Evolutionary conservation across 2,888 invertebrate species (phyloP).

Genomic region (Andrena haemorrhoa): DNA sequence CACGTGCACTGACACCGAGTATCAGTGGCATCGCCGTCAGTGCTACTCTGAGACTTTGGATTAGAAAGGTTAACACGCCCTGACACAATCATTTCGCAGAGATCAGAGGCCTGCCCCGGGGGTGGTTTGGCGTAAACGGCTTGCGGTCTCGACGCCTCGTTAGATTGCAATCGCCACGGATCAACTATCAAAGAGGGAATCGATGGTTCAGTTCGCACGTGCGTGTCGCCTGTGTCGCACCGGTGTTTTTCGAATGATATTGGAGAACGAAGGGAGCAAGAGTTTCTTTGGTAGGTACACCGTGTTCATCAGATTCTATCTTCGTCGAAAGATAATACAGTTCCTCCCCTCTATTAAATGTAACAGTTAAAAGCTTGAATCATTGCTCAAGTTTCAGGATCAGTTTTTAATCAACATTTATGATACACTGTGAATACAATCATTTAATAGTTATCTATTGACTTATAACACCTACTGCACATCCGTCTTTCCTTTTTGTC

Average conservation of each 20-base stretch:
- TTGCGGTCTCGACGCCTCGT: constrained; percentile 65
- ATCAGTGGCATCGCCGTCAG: neutral
- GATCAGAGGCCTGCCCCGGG: constrained; percentile 79
- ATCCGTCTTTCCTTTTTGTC: too few species aligned
- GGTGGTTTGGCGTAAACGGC: constrained; percentile 80
- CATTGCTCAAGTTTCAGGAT: too few species aligned
- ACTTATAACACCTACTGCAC: too few species aligned
- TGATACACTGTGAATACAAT: too few species aligned
- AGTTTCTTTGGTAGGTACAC: neutral
- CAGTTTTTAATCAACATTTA: too few species aligned
- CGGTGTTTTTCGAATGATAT: constrained; percentile 34
- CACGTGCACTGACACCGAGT: too few species aligned
- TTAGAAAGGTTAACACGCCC: constrained; percentile 49
- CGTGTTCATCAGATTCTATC: too few species aligned
- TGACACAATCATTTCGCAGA: constrained; percentile 79
- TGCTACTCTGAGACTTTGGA: neutral
- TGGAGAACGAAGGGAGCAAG: neutral
- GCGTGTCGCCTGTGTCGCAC: constrained; percentile 7
- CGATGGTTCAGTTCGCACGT: constrained; percentile 46
- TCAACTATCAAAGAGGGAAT: constrained; percentile 62
- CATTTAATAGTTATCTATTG: too few species aligned
- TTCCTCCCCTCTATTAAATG: too few species aligned
- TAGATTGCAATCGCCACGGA: constrained; percentile 62
- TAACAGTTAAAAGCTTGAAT: too few species aligned
- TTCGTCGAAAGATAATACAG: too few species aligned